Evolutionary conservation across 2,888 invertebrate genomes (phyloP).

Genomic region (Cerceris rybyensis): DNA sequence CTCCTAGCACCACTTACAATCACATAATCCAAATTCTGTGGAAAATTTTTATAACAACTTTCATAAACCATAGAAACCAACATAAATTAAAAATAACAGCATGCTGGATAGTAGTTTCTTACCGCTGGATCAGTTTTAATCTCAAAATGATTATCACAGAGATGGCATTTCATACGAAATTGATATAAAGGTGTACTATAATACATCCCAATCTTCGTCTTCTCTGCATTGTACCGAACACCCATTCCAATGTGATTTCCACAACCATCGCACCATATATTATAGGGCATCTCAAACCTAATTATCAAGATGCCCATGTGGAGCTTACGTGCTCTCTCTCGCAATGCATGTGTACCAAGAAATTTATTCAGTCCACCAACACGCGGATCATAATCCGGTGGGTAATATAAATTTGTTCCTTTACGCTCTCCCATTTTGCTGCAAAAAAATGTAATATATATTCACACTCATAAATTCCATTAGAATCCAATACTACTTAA

Average conservation of each 20-base stretch:
- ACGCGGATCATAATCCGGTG: slow-evolving; percentile 98
- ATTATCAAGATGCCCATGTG: slow-evolving; percentile 97
- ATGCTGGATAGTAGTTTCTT: slow-evolving; percentile 74
- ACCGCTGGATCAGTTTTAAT: slow-evolving; percentile 99
- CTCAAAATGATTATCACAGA: slow-evolving; percentile 98
- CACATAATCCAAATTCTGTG: slow-evolving; percentile 97
- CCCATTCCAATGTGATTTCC: slow-evolving; percentile 99
- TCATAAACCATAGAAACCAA: neutral
- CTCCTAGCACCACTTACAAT: slow-evolving; percentile 96
- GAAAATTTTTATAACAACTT: slow-evolving; percentile 9
- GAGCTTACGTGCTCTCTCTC: slow-evolving; percentile 97
- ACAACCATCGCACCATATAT: slow-evolving; percentile 99
- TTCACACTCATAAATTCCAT: too few species aligned
- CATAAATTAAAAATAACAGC: slow-evolving; percentile 5
- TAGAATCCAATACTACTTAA: too few species aligned
- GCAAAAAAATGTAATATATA: slow-evolving; percentile 10
- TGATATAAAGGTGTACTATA: slow-evolving; percentile 98
- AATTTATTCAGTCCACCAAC: slow-evolving; percentile 97
- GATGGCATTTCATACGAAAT: slow-evolving; percentile 99
- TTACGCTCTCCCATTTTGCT: slow-evolving; percentile 96
- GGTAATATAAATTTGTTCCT: slow-evolving; percentile 98
- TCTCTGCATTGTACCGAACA: slow-evolving; percentile 97
- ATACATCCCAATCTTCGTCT: slow-evolving; percentile 97
- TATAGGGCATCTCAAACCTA: slow-evolving; percentile 99
- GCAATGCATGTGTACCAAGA: slow-evolving; percentile 95